Evolutionary conservation across 2,888 invertebrate species (phyloP).

Genomic region (Clitarchus hookeri): DNA sequence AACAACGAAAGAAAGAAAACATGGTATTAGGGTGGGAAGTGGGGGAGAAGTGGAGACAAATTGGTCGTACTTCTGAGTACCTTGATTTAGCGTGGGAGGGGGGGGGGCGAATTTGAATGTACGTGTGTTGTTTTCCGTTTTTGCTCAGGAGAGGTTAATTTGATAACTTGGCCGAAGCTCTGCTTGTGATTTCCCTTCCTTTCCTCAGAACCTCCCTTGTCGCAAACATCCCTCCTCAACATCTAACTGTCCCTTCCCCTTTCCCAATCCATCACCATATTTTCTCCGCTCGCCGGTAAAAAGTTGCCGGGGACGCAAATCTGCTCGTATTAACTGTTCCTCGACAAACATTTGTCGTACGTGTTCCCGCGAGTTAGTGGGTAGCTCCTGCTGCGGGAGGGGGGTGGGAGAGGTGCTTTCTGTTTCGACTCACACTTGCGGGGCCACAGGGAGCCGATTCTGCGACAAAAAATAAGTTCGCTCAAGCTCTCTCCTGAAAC

Average conservation of each 20-base stretch:
- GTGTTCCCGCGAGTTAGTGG: not conserved
- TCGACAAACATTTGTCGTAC: slow-evolving; percentile 14
- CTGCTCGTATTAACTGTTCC: slow-evolving; percentile 7
- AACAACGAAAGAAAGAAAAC: not conserved
- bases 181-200: not conserved
- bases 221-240: not conserved
- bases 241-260: not conserved
- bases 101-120: not conserved
- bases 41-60: not conserved
- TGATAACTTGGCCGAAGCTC: not conserved
- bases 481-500: too few species aligned
- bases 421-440: not conserved
- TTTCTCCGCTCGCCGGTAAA: not conserved
- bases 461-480: not conserved
- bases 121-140: not conserved
- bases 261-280: not conserved
- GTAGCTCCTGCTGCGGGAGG: not conserved
- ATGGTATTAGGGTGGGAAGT: too few species aligned
- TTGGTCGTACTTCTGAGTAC: not conserved
- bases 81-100: not conserved
- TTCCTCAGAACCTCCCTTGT: not conserved
- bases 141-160: not conserved
- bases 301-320: not conserved
- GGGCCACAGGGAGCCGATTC: not conserved
- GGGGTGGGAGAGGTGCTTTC: not conserved